Base-by-base conservation (phyloP, 2,888 invertebrate genomes). In the Unio pictorum region DNA sequence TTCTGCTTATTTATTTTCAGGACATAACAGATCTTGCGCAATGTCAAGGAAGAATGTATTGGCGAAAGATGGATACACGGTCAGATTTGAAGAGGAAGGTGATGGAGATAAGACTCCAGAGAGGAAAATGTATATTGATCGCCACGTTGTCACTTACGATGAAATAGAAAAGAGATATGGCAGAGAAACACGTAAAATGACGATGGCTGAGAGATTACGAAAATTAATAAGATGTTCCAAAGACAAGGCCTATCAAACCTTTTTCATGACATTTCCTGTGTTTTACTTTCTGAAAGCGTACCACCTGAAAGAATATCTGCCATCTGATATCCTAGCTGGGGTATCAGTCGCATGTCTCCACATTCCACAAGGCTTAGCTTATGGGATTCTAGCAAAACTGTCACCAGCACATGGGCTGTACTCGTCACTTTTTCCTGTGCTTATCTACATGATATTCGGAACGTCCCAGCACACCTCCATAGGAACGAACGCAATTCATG, bases 361-460 rank as follows among this genome's bases (percentile, higher is more conserved):
- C 62, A 80, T 87, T 30, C 84, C 87, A 15, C 86, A 85, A 71
- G 82, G 85, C 54, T 72, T 85, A 55, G 84, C 84, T 5, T 83
- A 82, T 61, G 83, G 79, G 4, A 60, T 83, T 1, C 77, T 84
- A 20, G 81, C 84, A 15, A 77, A 75, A 11, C 71, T 85, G n/a
- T 75, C 73, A 2, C 82, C 84, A 4, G 75, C 81, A 15, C 64
- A 78, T 56, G 85, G 85, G 4, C 78, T 85, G 71, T 83, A 84
- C 68, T 75, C 81, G 0, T 78, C 83, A 8, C 71, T 85, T 71
- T 84, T 82, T 65, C 81, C 84, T 15, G 76, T 83, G 23, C 67
- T 82, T 30, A 65, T 83, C 30, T 85, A 84, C 71, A 71, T 82
- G 67, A 34, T 85, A 26, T 85, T 84, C 67, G 83, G 83, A 23